Evolutionary conservation across 2,113 vertebrate species (phyloP).

Genomic region (Mastomys coucha): DNA sequence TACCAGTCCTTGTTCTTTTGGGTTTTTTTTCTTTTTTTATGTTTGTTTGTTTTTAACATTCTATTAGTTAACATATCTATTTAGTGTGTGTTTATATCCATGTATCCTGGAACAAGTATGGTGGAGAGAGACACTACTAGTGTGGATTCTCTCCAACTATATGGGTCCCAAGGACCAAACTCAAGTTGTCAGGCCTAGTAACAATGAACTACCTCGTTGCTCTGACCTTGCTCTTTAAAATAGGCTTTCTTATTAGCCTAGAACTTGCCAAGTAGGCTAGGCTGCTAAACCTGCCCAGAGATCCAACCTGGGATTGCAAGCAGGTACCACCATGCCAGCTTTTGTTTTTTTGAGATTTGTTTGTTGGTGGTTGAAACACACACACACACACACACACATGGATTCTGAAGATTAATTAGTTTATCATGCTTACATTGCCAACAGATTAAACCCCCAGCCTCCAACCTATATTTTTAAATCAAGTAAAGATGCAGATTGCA

Average conservation of each 20-base stretch:
- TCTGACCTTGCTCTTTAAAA: not conserved
- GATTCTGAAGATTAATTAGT: not conserved
- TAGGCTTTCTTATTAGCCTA: not conserved
- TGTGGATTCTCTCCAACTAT: not conserved
- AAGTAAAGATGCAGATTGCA: slow-evolving; percentile 12
- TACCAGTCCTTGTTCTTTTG: not conserved
- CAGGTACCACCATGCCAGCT: not conserved
- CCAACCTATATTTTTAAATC: not conserved
- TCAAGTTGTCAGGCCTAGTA: not conserved
- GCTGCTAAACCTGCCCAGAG: not conserved
- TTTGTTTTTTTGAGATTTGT: not conserved
- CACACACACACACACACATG: not conserved
- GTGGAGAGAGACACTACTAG: not conserved
- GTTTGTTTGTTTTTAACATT: not conserved
- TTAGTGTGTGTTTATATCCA: not conserved
- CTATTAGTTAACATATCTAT: too few relatives aligned
- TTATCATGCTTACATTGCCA: not conserved
- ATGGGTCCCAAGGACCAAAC: not conserved
- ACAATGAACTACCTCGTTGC: not conserved
- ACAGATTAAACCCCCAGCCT: not conserved
- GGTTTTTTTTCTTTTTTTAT: too few relatives aligned
- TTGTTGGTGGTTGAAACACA: not conserved
- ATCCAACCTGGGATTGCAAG: not conserved
- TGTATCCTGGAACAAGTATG: not conserved
- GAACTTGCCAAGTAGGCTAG: not conserved